Evolutionary conservation across 2,113 vertebrate species (phyloP).

Genomic region (Chloroceryle aenea): DNA sequence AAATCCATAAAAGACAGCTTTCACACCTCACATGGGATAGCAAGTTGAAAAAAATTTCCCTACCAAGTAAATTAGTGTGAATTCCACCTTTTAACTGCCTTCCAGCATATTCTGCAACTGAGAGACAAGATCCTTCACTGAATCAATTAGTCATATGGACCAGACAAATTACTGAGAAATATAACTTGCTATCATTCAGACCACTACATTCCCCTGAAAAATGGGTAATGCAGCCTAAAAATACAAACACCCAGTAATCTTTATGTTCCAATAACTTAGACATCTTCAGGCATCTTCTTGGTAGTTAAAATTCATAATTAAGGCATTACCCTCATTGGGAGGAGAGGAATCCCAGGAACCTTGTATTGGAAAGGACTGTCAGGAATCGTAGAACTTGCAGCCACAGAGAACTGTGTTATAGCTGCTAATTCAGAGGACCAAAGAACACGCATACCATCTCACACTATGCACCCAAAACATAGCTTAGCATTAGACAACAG

Average conservation of each 20-base stretch:
- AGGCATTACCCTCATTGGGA: neutral
- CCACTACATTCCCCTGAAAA: neutral
- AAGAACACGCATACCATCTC: neutral
- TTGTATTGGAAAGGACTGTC: neutral
- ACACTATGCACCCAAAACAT: neutral
- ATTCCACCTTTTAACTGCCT: neutral
- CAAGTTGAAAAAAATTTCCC: neutral
- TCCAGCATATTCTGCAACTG: neutral
- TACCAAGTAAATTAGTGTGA: neutral
- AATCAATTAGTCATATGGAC: neutral
- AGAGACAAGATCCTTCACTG: neutral
- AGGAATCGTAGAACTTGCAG: neutral
- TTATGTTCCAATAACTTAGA: neutral
- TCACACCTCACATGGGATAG: neutral
- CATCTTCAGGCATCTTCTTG: neutral
- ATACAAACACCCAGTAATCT: neutral
- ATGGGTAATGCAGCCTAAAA: neutral
- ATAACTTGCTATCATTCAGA: neutral
- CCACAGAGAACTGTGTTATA: neutral
- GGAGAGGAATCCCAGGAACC: neutral
- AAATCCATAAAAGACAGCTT: neutral
- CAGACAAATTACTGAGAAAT: neutral
- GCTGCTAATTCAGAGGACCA: neutral
- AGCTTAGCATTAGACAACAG: neutral
- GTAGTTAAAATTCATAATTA: neutral